Base-by-base conservation (phyloP, 2,797 vertebrate species). In the Urophycis tenuis region DNA sequence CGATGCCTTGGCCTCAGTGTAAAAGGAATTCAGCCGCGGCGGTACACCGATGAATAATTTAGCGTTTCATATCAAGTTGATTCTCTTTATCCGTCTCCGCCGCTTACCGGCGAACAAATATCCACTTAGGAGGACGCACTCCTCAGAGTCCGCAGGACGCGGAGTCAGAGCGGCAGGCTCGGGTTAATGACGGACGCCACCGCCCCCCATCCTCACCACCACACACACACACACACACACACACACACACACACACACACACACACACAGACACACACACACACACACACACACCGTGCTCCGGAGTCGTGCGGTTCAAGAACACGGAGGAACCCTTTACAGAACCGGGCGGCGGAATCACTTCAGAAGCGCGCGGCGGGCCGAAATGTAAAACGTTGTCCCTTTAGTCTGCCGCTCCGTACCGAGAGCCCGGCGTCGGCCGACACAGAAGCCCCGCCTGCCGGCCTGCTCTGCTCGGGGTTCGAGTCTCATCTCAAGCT, bases 21-120 rank as follows among this genome's bases (percentile, higher is more conserved):
- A 75, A 75, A 72, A 81, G 82, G 80, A 82, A 74, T 0, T 9
- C 35, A 84, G 80, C 73, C 2, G n/a, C 73, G 78, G 80, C 76
- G 45, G 39, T 41, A 41, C 77, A 76, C 69, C 29, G 73, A 73
- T 90, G 83, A 89, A 91, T 91, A 90, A 90, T 91, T 88, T 79
- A 90, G 14, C 77, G 83, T 76, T 76, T 81, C 76, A 81, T 86
- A 85, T 88, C 75, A 74, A 84, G 77, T 86, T 89, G 81, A 87
- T 85, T 87, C 71, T 80, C 85, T 90, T 86, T 84, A 85, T 89
- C 83, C 80, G 83, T 87, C 81, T 83, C 49, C 49, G 41, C 87
- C 75, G 88, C 87, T 85, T 81, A 82, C 74, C 80, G 12, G 33
- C 45, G 79, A 81, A 85, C 70, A 60, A 74, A 85, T 60, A 89